These are phyloP conservation scores for Campoletis sonorensis DNA, from an alignment of 1,140 invertebrate species.

Conservation along the genomic window DNA sequence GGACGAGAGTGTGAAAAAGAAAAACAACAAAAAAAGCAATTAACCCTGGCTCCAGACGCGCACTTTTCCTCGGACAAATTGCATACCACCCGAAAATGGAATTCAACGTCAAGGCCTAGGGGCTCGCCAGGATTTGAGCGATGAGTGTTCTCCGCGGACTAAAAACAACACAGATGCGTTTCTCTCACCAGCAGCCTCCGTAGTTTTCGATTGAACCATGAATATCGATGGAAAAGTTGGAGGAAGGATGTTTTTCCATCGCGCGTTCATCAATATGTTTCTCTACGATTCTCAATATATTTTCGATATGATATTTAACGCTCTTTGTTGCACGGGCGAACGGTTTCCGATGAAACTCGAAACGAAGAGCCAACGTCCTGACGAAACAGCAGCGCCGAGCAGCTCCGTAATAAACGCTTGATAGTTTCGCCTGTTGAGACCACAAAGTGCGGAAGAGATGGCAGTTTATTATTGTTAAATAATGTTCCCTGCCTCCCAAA, in stretches of 20 bases:
- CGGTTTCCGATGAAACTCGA: too few relatives aligned
- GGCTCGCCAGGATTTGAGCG: neutral
- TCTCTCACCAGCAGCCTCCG: neutral
- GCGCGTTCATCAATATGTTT: too few relatives aligned
- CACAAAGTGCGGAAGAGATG: neutral
- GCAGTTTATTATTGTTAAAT: neutral
- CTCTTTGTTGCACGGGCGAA: too few relatives aligned
- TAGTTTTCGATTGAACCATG: neutral
- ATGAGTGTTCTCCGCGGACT: neutral
- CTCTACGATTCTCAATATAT: too few relatives aligned
- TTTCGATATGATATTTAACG: too few relatives aligned
- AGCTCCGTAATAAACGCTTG: too few relatives aligned
- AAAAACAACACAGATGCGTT: neutral
- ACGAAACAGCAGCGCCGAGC: too few relatives aligned
- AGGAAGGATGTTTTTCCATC: neutral
- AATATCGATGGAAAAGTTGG: constrained; percentile 10
- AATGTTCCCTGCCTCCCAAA: neutral
- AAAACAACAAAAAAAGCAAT: constrained; percentile 16
- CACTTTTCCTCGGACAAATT: neutral
- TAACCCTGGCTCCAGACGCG: neutral
- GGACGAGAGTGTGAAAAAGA: neutral
- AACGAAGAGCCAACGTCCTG: too few relatives aligned
- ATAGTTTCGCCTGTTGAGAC: too few relatives aligned
- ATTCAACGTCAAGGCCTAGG: neutral
- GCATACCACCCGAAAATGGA: neutral